Percentiles rank a stretch among this genome's conserved stretches.
Evolutionary conservation across 2,113 vertebrate species (phyloP).

Genomic region (Hemichromis elongatus): DNA sequence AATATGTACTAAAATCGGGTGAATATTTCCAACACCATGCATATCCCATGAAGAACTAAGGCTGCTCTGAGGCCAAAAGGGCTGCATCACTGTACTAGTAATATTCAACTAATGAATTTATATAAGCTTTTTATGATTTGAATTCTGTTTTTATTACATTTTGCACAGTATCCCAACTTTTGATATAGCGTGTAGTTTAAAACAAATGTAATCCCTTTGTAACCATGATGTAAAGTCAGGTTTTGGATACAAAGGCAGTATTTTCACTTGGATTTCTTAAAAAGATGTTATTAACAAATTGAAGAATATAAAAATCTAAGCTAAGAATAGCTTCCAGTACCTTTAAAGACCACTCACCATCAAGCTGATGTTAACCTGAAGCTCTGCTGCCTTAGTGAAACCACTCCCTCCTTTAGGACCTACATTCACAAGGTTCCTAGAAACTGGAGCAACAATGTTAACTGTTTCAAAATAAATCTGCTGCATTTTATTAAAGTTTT

Average conservation of each 20-base stretch:
- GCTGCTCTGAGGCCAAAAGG: rapidly evolving
- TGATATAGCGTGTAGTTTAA: not conserved
- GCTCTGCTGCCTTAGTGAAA: conserved; percentile 39
- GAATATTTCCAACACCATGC: not conserved
- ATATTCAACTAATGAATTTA: not conserved
- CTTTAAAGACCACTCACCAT: not conserved
- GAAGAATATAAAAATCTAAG: not conserved
- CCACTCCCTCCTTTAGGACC: conserved; percentile 36
- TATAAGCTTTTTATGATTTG: not conserved
- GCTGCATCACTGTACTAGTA: not conserved
- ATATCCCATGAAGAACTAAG: not conserved
- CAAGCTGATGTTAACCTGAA: conserved; percentile 12
- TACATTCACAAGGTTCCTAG: not conserved
- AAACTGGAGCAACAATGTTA: conserved; percentile 8
- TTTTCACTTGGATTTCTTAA: not conserved
- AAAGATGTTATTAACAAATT: not conserved
- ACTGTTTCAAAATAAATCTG: not conserved
- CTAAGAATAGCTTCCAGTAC: not conserved
- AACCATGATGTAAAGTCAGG: not conserved
- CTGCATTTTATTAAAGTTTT: not conserved
- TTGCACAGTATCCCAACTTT: not conserved
- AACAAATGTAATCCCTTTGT: not conserved
- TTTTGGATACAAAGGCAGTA: not conserved
- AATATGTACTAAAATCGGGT: not conserved
- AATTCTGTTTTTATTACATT: not conserved